Evolutionary conservation across 1,140 invertebrate genomes (phyloP), one percentile per base, ranked within the genome.

Genomic region (Pseudomyrmex dendroicus): DNA sequence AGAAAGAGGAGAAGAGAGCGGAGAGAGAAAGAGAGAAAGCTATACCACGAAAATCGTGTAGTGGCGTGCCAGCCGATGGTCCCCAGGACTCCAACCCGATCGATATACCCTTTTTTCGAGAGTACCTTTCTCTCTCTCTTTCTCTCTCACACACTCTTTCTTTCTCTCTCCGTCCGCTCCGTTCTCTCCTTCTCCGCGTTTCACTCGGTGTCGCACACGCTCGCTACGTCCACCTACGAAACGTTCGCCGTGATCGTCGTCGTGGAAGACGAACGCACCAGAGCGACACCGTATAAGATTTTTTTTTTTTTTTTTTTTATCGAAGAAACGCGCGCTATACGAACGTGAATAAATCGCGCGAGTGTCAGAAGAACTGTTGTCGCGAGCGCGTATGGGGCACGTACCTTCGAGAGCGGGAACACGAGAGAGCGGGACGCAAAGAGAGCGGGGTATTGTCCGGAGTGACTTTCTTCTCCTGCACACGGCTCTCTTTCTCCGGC

Each of bases 91-190:
- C 35, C 89, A 82, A 83, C 82, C 77, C 87, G 91, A 93, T 93
- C 92, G 91, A 93, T 93, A 92, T 91, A 90, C 90, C 86, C 90
- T 91, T 91, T 90, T 92, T 92, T 89, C 86, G 88, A 91, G 89
- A 90, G 85, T 86, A 66, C 73, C 80, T 72, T 86, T 84, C 87
- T 73, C 80, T 83, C 46, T 84, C 83, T 78, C 78, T 76, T 52
- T 84, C 78, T 76, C 84, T 73, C 20, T 78, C 70, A 15, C 62
- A 35, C 35, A 35, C 46, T 73, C 17, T 44, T 35, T 35, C 62
- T 44, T 20, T 57, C 52, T 35, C 68, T 72, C 15, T 68, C 35
- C 20, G 8, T n/a, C 10, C 50, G 35, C 22, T 57, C 25, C 15
- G 35, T 35, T 73, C 77, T 77, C 22, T n/a, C 74, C 46, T 17